Evolutionary conservation across 92 coral and sea anemone genomes (phyloP).

Genomic region (Porites rus): DNA sequence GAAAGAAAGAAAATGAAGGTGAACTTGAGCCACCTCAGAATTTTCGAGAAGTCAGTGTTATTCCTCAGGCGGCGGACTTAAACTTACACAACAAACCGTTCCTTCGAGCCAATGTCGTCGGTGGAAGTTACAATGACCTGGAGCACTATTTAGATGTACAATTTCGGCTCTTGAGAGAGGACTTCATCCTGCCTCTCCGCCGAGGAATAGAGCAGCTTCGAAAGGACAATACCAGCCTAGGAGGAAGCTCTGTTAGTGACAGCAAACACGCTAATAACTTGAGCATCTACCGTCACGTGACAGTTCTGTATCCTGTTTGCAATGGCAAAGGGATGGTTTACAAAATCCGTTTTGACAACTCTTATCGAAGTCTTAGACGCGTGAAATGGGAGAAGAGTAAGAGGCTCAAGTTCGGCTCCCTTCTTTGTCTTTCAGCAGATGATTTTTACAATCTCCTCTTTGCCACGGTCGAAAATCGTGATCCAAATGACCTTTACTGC

Average conservation of each 20-base stretch:
- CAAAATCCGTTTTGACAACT: constrained; percentile 65
- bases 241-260: background rate
- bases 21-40: constrained; percentile 72
- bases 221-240: constrained; percentile 11
- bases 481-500: constrained; percentile 45
- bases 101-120: constrained; percentile 79
- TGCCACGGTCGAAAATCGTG: constrained; percentile 87
- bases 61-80: constrained; percentile 75
- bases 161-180: constrained; percentile 87
- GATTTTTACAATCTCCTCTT: constrained; percentile 62
- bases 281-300: constrained; percentile 66
- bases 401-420: constrained; percentile 72
- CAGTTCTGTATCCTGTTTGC: constrained; percentile 70
- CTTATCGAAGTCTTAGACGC: constrained; percentile 43
- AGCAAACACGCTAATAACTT: background rate
- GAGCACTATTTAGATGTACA: constrained; percentile 92
- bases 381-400: constrained; percentile 79
- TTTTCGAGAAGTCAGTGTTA: constrained; percentile 66
- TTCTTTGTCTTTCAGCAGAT: constrained; percentile 81
- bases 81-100: constrained; percentile 56
- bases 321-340: constrained; percentile 67
- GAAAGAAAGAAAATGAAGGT: constrained; percentile 24
- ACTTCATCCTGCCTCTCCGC: constrained; percentile 78
- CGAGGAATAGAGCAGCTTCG: constrained; percentile 61
- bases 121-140: constrained; percentile 62